phyloP scores from a whole-genome alignment of 2,888 invertebrate species.

The Branchipolynoe longqiensis region DNA sequence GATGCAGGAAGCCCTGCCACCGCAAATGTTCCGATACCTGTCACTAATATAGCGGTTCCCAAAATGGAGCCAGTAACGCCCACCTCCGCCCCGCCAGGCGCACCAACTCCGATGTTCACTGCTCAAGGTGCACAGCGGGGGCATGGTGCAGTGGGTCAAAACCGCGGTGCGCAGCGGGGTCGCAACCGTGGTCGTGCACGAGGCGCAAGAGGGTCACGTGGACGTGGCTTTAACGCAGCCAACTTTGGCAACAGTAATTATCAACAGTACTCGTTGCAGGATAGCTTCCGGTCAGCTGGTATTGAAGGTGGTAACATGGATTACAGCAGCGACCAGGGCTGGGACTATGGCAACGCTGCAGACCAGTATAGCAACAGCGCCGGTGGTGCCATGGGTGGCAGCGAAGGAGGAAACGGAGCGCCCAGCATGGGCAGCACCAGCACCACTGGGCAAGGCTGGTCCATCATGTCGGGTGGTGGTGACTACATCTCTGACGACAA shows the following conservation, averaged over 20 bases:
- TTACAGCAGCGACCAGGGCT: slow-evolving; percentile 82
- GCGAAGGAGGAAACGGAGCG: no score
- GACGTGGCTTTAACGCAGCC: neutral
- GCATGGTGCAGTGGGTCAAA: neutral
- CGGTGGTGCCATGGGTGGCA: neutral
- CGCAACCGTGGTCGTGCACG: neutral
- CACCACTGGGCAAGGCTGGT: no score
- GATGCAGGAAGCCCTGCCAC: no score
- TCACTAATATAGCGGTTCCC: no score
- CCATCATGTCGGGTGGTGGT: no score
- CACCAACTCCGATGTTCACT: neutral
- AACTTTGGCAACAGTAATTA: neutral
- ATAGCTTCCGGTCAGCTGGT: slow-evolving; percentile 21
- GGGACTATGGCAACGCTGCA: slow-evolving; percentile 7
- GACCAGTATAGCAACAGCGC: neutral
- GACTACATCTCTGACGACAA: no score
- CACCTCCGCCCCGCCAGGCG: neutral
- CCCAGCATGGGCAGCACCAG: no score
- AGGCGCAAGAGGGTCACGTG: neutral
- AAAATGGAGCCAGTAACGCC: neutral
- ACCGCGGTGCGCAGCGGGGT: neutral
- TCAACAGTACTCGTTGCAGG: neutral
- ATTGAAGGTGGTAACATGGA: slow-evolving; percentile 72
- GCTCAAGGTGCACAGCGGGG: neutral
- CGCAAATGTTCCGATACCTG: no score